Conservation (phyloP, 2,113 vertebrate species). For the Heterotilapia buettikoferi region DNA sequence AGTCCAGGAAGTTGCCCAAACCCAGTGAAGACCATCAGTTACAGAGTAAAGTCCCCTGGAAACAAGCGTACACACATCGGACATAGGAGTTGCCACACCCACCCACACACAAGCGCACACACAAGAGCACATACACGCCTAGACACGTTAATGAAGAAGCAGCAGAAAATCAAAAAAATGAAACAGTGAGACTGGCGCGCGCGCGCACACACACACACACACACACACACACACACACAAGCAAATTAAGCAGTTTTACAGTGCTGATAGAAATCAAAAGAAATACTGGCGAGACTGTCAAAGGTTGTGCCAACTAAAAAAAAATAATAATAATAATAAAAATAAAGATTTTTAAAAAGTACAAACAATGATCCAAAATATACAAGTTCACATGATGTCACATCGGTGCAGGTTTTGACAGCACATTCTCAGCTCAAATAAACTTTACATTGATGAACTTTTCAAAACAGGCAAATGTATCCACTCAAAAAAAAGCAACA, state of each 20-base stretch:
- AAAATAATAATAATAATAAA: background rate
- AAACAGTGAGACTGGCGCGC: conserved; percentile 65
- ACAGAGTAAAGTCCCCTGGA: conserved; percentile 55
- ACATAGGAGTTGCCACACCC: background rate
- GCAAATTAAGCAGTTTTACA: conserved; percentile 86
- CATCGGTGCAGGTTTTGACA: conserved; percentile 56
- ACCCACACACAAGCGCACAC: background rate
- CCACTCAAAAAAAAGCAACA: conserved; percentile 26
- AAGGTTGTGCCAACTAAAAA: conserved; percentile 58
- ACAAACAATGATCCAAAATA: conserved; percentile 93
- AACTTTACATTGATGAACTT: conserved; percentile 56
- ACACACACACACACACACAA: background rate
- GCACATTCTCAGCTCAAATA: conserved; percentile 66
- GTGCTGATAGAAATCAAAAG: conserved; percentile 76
- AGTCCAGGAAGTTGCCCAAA: conserved; percentile 86
- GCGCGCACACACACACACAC: conserved; percentile 20
- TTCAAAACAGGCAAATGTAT: conserved; percentile 51
- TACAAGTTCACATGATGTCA: conserved; percentile 90
- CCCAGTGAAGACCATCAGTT: conserved; percentile 84
- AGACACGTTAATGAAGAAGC: background rate
- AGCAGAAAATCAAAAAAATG: conserved; percentile 47
- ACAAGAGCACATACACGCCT: background rate
- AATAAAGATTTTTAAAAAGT: conserved; percentile 44
- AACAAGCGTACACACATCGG: conserved; percentile 37
- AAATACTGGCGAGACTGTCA: conserved; percentile 75